A percentile compares a stretch with the other conserved stretches of the same genome.
Conservation (phyloP, 2,888 invertebrate species). For the Cactoblastis cactorum region DNA sequence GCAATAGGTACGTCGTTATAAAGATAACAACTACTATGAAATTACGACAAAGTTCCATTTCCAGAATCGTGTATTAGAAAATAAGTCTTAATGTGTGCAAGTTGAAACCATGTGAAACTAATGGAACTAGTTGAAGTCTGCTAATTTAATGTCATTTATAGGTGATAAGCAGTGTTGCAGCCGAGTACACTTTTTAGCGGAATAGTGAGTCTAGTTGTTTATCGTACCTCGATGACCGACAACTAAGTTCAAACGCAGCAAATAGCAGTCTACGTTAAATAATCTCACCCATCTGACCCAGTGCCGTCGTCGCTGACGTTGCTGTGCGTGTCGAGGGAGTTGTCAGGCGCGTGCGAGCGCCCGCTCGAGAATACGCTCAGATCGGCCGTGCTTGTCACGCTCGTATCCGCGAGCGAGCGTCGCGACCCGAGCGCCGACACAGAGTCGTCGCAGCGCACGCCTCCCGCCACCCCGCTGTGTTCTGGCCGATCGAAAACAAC, state of each 20-base stretch:
- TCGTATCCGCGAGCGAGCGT: constrained; percentile 89
- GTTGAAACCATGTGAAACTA: too few relatives aligned
- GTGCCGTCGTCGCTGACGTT: constrained; percentile 86
- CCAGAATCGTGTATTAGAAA: too few relatives aligned
- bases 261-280: constrained; percentile 37
- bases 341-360: constrained; percentile 85
- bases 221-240: too few relatives aligned
- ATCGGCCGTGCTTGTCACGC: constrained; percentile 90
- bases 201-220: too few relatives aligned
- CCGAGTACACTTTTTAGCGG: too few relatives aligned
- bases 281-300: constrained; percentile 82
- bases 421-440: constrained; percentile 86
- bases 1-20: too few relatives aligned
- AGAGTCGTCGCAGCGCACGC: constrained; percentile 79
- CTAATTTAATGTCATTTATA: too few relatives aligned
- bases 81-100: too few relatives aligned
- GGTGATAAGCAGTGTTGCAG: too few relatives aligned
- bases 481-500: constrained; percentile 37
- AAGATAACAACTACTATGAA: too few relatives aligned
- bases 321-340: constrained; percentile 87
- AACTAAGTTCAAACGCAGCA: constrained; percentile 18
- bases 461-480: constrained; percentile 63
- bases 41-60: too few relatives aligned
- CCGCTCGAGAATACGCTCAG: constrained; percentile 88
- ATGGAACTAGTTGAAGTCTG: too few relatives aligned